Conservation (phyloP, 2,797 vertebrate genomes). For the Zenarchopterus dispar region DNA sequence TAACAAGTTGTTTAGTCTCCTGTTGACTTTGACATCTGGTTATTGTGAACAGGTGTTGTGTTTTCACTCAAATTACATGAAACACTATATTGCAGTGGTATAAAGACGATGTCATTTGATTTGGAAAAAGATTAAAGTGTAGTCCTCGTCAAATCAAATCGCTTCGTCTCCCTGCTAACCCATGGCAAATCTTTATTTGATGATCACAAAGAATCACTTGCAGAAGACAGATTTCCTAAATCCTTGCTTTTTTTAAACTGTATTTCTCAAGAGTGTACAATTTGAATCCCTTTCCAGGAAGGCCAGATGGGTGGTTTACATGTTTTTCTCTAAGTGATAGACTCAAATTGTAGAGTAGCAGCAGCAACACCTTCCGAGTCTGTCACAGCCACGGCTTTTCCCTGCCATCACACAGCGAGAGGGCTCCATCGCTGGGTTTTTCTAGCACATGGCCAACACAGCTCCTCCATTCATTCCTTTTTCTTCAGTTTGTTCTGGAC, state of each 20-base stretch:
- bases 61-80: conserved; percentile 12
- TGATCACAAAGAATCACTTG: background rate
- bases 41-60: conserved; percentile 21
- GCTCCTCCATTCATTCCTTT: conserved; percentile 42
- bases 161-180: too few relatives aligned
- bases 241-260: conserved; percentile 12
- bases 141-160: conserved; percentile 5
- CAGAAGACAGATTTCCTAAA: background rate
- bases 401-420: conserved; percentile 51
- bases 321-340: conserved; percentile 62
- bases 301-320: conserved; percentile 60
- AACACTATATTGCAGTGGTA: background rate
- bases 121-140: conserved; percentile 21
- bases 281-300: conserved; percentile 34
- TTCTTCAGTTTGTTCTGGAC: conserved; percentile 40
- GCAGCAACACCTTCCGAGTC: conserved; percentile 67
- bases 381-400: conserved; percentile 60
- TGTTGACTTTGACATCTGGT: conserved; percentile 32
- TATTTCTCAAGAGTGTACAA: conserved; percentile 11
- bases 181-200: background rate
- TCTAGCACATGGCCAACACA: conserved; percentile 48
- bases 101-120: conserved; percentile 8
- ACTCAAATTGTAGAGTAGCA: conserved; percentile 70
- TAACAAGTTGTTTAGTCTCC: conserved; percentile 32
- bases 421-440: conserved; percentile 40